phyloP scores from a whole-genome alignment of 23 tunicate genomes.

The Botrylloides violaceus region DNA sequence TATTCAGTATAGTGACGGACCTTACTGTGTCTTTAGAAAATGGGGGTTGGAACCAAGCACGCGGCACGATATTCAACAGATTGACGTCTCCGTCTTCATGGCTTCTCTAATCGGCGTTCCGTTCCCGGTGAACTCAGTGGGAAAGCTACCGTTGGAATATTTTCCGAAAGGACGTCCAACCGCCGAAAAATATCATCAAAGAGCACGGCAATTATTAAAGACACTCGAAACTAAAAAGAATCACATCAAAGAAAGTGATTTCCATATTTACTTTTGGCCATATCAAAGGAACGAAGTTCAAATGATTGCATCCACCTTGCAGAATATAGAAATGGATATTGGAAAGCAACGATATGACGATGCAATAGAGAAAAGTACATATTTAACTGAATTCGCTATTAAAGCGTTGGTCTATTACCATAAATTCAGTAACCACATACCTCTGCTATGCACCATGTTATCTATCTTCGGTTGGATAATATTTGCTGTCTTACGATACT shows the following conservation, averaged over 20 bases:
- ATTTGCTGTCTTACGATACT: not conserved
- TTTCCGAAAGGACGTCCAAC: not conserved
- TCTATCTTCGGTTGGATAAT: constrained; percentile 10
- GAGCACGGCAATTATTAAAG: constrained; percentile 23
- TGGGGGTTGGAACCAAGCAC: constrained; percentile 23
- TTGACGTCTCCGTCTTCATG: constrained; percentile 32
- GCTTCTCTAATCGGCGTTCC: constrained; percentile 35
- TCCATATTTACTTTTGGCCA: constrained; percentile 3
- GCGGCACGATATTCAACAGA: constrained; percentile 20
- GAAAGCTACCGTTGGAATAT: constrained; percentile 24
- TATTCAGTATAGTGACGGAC: no score
- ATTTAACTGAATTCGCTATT: not conserved
- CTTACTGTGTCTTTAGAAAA: constrained; percentile 1
- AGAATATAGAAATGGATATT: not conserved
- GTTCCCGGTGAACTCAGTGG: constrained; percentile 30
- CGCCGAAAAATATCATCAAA: constrained; percentile 8
- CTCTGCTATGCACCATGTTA: not conserved
- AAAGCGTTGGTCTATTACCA: constrained; percentile 8
- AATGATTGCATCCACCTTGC: not conserved
- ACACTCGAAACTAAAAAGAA: not conserved
- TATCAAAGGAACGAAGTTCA: constrained; percentile 2
- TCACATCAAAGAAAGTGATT: not conserved
- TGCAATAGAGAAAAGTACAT: not conserved
- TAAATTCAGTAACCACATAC: not conserved
- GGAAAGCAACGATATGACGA: not conserved